Evolutionary conservation across 2,888 invertebrate genomes (phyloP).

Genomic region (Acrobasis consociella): DNA sequence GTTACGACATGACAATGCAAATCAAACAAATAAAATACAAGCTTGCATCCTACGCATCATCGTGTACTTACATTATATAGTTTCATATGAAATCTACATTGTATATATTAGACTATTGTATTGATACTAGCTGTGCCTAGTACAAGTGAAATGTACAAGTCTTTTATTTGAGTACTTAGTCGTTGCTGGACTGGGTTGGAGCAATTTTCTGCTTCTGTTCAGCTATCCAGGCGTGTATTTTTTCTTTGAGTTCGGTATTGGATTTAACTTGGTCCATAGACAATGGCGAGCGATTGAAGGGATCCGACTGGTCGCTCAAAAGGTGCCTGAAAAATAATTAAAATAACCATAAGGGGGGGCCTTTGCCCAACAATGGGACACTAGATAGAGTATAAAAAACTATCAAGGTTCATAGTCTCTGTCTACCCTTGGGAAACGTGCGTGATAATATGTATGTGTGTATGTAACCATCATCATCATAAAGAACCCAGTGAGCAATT

Average conservation of each 20-base stretch:
- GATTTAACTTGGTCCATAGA: conserved; percentile 96
- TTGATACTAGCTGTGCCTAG: conserved; percentile 36
- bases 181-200: conserved; percentile 46
- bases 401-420: no score
- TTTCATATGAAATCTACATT: conserved; percentile 39
- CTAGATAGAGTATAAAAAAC: no score
- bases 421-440: no score
- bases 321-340: conserved; percentile 84
- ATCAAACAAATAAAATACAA: neutral
- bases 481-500: no score
- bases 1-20: neutral
- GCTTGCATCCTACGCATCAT: conserved; percentile 4
- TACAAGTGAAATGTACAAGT: conserved; percentile 27
- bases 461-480: neutral
- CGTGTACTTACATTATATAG: conserved; percentile 4
- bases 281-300: conserved; percentile 96
- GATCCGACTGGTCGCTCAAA: conserved; percentile 96
- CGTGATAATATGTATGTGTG: no score
- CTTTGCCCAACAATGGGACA: no score
- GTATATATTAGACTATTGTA: conserved; percentile 30
- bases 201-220: conserved; percentile 77
- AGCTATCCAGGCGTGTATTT: conserved; percentile 91
- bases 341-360: neutral
- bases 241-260: conserved; percentile 88
- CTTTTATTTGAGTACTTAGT: conserved; percentile 32